Conservation (phyloP, 2,888 invertebrate species). For the Tanypteryx hageni region DNA sequence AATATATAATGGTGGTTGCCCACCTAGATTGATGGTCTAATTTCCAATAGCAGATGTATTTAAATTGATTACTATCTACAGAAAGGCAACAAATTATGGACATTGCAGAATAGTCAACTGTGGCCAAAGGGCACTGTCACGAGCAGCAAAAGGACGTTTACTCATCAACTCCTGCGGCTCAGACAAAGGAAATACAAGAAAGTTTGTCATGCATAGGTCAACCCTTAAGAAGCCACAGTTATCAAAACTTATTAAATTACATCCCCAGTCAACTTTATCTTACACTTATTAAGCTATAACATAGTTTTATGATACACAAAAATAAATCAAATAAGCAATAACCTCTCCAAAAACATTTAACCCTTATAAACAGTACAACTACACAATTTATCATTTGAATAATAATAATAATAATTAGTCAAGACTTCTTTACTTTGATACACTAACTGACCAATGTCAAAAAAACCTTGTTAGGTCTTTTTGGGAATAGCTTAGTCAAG, state of each 20-base stretch:
- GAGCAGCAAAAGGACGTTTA: not conserved
- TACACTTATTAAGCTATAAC: constrained; percentile 61
- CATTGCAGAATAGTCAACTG: constrained; percentile 50
- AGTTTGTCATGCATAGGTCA: constrained; percentile 31
- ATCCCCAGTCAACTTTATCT: constrained; percentile 59
- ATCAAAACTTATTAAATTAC: constrained; percentile 57
- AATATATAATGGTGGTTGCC: constrained; percentile 51
- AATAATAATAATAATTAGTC: constrained; percentile 59
- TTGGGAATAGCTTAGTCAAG: constrained; percentile 62
- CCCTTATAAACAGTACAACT: constrained; percentile 66
- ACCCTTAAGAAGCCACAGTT: constrained; percentile 50
- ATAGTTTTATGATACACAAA: constrained; percentile 65
- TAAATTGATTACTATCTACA: constrained; percentile 51
- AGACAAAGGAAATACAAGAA: constrained; percentile 43
- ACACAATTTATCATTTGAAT: constrained; percentile 62
- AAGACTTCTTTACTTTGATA: constrained; percentile 62
- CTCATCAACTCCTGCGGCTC: not conserved
- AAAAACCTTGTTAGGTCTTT: constrained; percentile 54
- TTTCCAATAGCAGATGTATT: constrained; percentile 53
- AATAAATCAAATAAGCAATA: constrained; percentile 64
- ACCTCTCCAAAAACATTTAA: constrained; percentile 66
- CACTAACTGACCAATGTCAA: constrained; percentile 62
- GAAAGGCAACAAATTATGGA: constrained; percentile 58
- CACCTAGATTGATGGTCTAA: constrained; percentile 41
- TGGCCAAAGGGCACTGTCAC: constrained; percentile 30